Conservation (phyloP, 2,888 invertebrate genomes). For the Tholera decimalis region DNA sequence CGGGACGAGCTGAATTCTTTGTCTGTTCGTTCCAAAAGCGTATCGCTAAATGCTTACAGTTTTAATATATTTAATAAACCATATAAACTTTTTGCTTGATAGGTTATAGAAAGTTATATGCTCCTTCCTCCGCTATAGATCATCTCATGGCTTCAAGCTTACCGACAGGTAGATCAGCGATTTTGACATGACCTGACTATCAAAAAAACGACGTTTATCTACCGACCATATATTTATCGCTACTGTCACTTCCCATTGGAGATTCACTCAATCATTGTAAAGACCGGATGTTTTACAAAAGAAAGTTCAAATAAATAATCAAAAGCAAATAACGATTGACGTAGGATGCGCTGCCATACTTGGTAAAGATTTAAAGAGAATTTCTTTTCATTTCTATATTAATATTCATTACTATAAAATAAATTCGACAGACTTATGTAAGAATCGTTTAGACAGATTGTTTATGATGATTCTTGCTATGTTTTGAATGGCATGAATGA, state of each 20-base stretch:
- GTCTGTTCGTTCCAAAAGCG: background rate
- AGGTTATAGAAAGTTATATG: slow-evolving; percentile 1
- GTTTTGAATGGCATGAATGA: slow-evolving; percentile 31
- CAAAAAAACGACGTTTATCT: slow-evolving; percentile 5
- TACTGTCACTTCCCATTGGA: slow-evolving; percentile 35
- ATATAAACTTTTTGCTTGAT: background rate
- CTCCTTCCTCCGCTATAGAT: background rate
- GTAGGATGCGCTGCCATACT: slow-evolving; percentile 23
- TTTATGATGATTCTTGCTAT: slow-evolving; percentile 36
- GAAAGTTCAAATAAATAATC: slow-evolving; percentile 39
- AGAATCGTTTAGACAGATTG: slow-evolving; percentile 39
- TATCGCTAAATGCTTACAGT: background rate
- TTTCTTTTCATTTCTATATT: slow-evolving; percentile 22
- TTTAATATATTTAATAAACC: background rate
- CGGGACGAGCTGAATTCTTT: no score
- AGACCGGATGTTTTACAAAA: slow-evolving; percentile 22
- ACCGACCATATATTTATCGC: background rate
- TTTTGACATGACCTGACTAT: background rate
- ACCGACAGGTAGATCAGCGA: background rate
- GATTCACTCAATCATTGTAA: slow-evolving; percentile 28
- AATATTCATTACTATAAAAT: slow-evolving; percentile 32
- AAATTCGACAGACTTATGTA: slow-evolving; percentile 45
- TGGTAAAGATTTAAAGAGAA: slow-evolving; percentile 8
- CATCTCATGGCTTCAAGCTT: background rate
- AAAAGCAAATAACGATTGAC: background rate